These are phyloP conservation scores for Otus scops DNA, from an alignment of 2,797 vertebrate species.

Conservation along the genomic window DNA sequence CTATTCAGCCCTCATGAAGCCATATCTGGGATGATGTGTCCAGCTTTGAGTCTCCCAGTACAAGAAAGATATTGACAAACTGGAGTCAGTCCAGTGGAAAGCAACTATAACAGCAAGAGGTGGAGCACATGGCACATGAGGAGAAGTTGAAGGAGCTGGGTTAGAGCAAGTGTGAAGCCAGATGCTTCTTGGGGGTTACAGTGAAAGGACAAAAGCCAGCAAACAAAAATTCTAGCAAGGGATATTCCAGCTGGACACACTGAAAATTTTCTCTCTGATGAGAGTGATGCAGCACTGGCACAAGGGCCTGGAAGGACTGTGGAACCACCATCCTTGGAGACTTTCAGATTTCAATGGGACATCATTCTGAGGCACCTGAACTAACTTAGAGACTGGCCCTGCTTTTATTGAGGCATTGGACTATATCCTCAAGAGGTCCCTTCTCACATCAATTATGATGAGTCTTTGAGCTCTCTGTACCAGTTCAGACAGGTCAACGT, in stretches of 20 bases:
- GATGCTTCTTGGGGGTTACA: background rate
- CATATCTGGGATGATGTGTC: background rate
- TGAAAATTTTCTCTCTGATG: background rate
- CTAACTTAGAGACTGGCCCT: background rate
- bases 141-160: background rate
- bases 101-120: background rate
- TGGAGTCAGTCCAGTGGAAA: background rate
- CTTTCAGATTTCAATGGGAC: background rate
- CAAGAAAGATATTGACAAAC: background rate
- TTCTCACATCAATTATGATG: background rate
- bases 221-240: background rate
- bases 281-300: background rate
- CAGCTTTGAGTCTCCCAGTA: background rate
- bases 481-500: background rate
- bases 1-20: background rate
- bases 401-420: background rate
- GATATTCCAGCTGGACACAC: background rate
- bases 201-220: background rate
- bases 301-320: background rate
- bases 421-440: background rate
- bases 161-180: background rate
- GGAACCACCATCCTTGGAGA: background rate
- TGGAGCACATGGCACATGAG: background rate
- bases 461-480: background rate
- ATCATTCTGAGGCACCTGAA: background rate